These are phyloP conservation scores for Perca schrenkii DNA, from an alignment of 2,113 vertebrate species.

Conservation along the genomic window DNA sequence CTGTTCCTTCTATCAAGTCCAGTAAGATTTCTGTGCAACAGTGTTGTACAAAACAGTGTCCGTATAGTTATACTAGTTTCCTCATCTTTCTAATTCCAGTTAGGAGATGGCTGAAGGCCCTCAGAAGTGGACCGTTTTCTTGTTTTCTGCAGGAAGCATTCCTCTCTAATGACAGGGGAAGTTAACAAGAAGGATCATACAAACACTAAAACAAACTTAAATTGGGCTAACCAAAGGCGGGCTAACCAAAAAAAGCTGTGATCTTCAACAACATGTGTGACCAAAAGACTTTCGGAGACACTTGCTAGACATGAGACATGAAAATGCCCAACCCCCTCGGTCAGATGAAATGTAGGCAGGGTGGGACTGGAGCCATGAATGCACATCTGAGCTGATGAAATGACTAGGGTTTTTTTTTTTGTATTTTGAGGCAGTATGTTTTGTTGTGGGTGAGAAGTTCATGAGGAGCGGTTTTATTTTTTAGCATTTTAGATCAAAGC, in stretches of 20 bases:
- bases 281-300: slow-evolving; percentile 12
- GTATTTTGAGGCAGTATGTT: not conserved
- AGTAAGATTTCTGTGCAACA: not conserved
- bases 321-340: not conserved
- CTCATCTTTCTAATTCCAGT: slow-evolving; percentile 39
- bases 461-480: slow-evolving; percentile 7
- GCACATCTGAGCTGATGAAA: slow-evolving; percentile 27
- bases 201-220: slow-evolving; percentile 59
- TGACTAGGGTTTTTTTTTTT: not conserved
- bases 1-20: not conserved
- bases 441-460: slow-evolving; percentile 42
- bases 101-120: slow-evolving; percentile 37
- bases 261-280: slow-evolving; percentile 50
- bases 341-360: not conserved
- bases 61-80: not conserved
- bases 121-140: slow-evolving; percentile 22
- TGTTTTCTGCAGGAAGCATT: slow-evolving; percentile 67
- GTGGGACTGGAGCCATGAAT: slow-evolving; percentile 40
- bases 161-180: slow-evolving; percentile 75
- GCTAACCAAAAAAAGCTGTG: slow-evolving; percentile 32
- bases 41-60: not conserved
- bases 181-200: slow-evolving; percentile 41
- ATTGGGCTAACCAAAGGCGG: slow-evolving; percentile 29
- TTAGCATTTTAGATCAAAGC: slow-evolving; percentile 34
- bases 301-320: not conserved